Evolutionary conservation across 2,113 vertebrate genomes (phyloP), one percentile per base, ranked within the genome.

Genomic region (Genyomyrus donnyi): DNA sequence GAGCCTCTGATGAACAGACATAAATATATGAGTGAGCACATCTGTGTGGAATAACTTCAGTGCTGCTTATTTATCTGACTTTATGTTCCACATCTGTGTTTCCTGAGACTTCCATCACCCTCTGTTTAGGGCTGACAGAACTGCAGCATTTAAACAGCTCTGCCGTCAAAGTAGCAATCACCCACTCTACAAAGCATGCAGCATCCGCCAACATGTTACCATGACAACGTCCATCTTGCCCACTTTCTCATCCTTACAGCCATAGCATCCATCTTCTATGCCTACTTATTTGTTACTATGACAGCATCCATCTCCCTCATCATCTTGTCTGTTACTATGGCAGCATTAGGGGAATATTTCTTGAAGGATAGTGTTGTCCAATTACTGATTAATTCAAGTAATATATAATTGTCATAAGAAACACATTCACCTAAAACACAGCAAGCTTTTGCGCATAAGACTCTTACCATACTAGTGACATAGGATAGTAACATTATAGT

Each of bases 261-360:
- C 56, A 13, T 50, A 88, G 87, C 52, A 88, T 88, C 86, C 52
- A 88, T 66, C 56, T 58, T 35, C 42, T 21, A 58, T 7, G 7
- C 53, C 35, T 88, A 56, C 85, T 46, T 31, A 19, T 88, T 24
- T 13, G 53, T 88, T 88, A 62, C 87, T 66, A 88, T 88, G 87
- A 88, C 87, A 88, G 87, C 87, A 88, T 88, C 56, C 87, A 88
- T 88, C 87, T 88, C 52, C 39, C 56, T 58, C 56, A 66, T 88
- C 35, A 53, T 66, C 35, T 42, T 88, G 39, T 66, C 35, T 42
- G 56, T 66, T 88, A 45, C 87, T 39, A 88, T 88, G 87, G 87
- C 31, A 62, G 56, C 39, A 88, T 88, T 27, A 88, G 45, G 19
- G 42, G 21, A 46, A 21, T 62, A 3, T 46, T 58, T 46, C 19